These are phyloP conservation scores for Philhelius pedissequus DNA, from an alignment of 2,888 invertebrate genomes.

Conservation along the genomic window DNA sequence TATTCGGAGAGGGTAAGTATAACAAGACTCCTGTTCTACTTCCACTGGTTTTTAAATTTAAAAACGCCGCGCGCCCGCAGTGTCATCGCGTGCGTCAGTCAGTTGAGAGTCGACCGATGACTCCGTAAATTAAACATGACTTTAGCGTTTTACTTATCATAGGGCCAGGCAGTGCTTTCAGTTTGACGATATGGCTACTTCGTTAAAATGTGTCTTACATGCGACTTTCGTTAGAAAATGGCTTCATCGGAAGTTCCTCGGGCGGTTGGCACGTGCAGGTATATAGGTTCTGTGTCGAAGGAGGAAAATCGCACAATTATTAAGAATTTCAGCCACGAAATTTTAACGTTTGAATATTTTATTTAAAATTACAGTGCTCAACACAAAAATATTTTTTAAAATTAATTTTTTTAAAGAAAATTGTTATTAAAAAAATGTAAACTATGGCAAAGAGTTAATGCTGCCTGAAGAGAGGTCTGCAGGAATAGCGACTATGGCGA, in stretches of 20 bases:
- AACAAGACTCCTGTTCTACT: no score
- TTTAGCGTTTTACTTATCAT: constrained; percentile 42
- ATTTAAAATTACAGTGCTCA: not conserved
- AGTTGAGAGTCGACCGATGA: not conserved
- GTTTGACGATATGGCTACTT: constrained; percentile 8
- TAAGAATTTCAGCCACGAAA: not conserved
- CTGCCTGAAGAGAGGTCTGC: no score
- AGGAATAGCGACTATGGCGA: no score
- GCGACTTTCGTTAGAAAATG: not conserved
- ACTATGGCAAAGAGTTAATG: no score
- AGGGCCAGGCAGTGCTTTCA: not conserved
- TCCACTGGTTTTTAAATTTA: no score
- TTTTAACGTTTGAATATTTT: not conserved
- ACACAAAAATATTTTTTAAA: not conserved
- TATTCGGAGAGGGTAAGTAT: no score
- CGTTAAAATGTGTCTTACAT: constrained; percentile 3
- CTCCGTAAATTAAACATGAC: constrained; percentile 39
- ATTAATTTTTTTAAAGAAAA: no score
- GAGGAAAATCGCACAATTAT: not conserved
- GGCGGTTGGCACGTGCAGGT: not conserved
- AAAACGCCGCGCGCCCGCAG: no score
- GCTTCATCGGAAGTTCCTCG: not conserved
- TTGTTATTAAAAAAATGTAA: no score
- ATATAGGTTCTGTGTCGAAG: no score
- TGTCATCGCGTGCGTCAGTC: no score